Evolutionary conservation across 2,113 vertebrate genomes (phyloP).

Genomic region (Scalopus aquaticus): DNA sequence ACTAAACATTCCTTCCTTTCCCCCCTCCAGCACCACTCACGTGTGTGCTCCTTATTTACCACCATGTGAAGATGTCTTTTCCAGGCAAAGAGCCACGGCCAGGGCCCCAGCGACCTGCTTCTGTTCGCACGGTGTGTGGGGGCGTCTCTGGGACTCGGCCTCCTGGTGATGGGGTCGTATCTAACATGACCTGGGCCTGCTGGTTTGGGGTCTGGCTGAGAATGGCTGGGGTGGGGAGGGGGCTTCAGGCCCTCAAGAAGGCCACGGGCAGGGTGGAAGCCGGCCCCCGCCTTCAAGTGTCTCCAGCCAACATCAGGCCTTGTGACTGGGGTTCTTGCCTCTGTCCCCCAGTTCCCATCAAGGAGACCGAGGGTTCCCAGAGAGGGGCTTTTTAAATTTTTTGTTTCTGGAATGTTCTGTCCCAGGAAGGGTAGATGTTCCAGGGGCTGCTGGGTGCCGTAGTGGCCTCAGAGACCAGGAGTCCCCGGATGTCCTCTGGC

Average conservation of each 20-base stretch:
- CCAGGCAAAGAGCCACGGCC: background rate
- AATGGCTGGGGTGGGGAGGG: background rate
- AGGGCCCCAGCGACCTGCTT: background rate
- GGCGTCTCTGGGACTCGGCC: background rate
- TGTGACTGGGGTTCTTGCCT: background rate
- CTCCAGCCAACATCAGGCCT: background rate
- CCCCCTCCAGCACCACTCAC: background rate
- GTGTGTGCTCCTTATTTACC: background rate
- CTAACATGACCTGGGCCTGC: background rate
- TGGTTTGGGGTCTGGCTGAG: background rate
- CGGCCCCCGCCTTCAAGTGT: background rate
- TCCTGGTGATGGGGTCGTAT: background rate
- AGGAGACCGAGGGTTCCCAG: background rate
- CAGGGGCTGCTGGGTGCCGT: background rate
- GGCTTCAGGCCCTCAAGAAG: background rate
- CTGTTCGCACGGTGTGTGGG: no score
- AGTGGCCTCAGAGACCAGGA: background rate
- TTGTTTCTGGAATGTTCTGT: conserved; percentile 57
- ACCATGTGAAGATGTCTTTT: background rate
- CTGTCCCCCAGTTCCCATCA: background rate
- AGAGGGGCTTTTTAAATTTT: conserved; percentile 18
- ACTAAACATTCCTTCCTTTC: background rate
- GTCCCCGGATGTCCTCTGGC: background rate
- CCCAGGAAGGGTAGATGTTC: background rate
- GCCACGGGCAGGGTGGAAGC: background rate